Percentiles rank a stretch among this genome's conserved stretches.
Evolutionary conservation across 2,797 vertebrate species (phyloP).

Genomic region (Lepus townsendii): DNA sequence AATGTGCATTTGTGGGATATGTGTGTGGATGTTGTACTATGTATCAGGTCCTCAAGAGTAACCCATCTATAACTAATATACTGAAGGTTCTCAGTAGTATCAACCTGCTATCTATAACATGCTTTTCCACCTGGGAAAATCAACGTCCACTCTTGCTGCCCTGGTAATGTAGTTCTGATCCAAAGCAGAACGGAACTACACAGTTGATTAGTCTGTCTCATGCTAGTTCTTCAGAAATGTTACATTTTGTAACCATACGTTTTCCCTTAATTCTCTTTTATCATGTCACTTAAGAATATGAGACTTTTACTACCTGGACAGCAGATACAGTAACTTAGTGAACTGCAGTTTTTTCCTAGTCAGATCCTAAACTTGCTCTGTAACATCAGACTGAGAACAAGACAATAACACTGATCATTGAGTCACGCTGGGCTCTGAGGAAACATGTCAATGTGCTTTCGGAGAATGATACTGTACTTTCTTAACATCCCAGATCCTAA

Average conservation of each 20-base stretch:
- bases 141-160: not conserved
- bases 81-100: not conserved
- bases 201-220: constrained; percentile 42
- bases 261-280: constrained; percentile 28
- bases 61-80: not conserved
- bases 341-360: constrained; percentile 51
- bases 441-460: not conserved
- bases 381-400: not conserved
- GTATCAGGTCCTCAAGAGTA: not conserved
- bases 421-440: not conserved
- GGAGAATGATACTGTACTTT: not conserved
- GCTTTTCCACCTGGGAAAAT: constrained; percentile 28
- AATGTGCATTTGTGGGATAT: not conserved
- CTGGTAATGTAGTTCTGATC: not conserved
- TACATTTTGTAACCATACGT: not conserved
- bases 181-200: constrained; percentile 33
- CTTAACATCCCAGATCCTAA: not conserved
- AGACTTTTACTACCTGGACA: constrained; percentile 44
- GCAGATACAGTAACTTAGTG: constrained; percentile 53
- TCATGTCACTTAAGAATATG: constrained; percentile 35
- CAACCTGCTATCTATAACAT: not conserved
- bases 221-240: constrained; percentile 48
- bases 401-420: not conserved
- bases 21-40: not conserved
- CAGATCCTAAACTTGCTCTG: constrained; percentile 31